Evolutionary conservation across 2,113 vertebrate genomes (phyloP).

Genomic region (Propithecus coquereli): DNA sequence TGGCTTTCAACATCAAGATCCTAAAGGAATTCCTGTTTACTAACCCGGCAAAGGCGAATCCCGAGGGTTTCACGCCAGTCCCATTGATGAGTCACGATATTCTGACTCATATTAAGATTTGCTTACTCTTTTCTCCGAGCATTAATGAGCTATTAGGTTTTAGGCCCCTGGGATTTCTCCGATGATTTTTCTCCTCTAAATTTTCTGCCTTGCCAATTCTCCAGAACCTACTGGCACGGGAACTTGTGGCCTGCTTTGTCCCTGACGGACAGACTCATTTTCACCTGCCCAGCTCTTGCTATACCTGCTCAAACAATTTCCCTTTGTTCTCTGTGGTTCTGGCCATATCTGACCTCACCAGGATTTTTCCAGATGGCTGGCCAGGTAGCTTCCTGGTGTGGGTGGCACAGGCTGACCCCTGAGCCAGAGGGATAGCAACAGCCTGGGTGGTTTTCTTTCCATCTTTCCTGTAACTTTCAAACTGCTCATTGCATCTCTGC

Average conservation of each 20-base stretch:
- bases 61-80: not conserved
- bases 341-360: not conserved
- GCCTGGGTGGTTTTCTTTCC: not conserved
- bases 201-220: conserved; percentile 8
- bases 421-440: not conserved
- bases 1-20: not conserved
- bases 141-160: conserved; percentile 19
- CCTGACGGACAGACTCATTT: not conserved
- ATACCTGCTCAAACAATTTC: not conserved
- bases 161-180: not conserved
- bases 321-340: not conserved
- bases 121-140: not conserved
- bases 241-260: no score
- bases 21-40: conserved; percentile 51
- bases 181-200: not conserved
- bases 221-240: not conserved
- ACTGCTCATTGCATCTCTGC: not conserved
- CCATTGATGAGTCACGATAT: not conserved
- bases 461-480: not conserved
- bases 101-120: not conserved
- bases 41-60: not conserved
- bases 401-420: not conserved
- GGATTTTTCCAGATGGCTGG: not conserved
- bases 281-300: not conserved
- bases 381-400: not conserved